Evolutionary conservation across 2,888 invertebrate genomes (phyloP).

Genomic region (Alentia gelatinosa): DNA sequence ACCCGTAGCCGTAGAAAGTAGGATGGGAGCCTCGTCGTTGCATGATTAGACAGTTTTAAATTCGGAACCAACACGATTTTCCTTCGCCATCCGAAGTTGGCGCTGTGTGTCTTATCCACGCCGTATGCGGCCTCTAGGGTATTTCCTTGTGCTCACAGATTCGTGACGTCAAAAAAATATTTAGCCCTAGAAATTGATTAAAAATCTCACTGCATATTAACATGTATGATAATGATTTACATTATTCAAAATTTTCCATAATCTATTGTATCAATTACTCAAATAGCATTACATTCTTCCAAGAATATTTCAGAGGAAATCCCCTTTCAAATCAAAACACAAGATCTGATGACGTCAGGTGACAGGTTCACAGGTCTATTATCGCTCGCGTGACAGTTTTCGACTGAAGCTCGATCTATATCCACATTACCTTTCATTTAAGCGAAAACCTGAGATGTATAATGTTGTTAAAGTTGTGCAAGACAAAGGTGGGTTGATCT

Average conservation of each 20-base stretch:
- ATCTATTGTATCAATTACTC: too few species aligned
- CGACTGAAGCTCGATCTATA: neutral
- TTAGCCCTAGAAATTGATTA: neutral
- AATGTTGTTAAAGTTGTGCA: conserved; percentile 49
- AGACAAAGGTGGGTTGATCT: conserved; percentile 14
- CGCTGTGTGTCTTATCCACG: neutral
- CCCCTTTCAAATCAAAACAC: conserved; percentile 1
- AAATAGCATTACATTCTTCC: neutral
- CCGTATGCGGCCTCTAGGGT: too few species aligned
- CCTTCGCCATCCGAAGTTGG: neutral
- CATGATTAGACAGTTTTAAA: too few species aligned
- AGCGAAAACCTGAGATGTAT: neutral
- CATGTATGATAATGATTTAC: neutral
- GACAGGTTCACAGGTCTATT: neutral
- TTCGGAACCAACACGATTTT: too few species aligned
- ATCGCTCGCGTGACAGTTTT: neutral
- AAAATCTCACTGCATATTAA: neutral
- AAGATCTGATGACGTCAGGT: conserved; percentile 49
- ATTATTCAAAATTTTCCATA: too few species aligned
- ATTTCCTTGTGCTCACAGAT: neutral
- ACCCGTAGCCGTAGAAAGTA: neutral
- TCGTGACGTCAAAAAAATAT: neutral
- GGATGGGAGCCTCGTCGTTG: neutral
- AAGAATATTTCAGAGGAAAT: neutral
- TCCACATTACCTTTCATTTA: neutral